Evolutionary conservation across 1,140 invertebrate genomes (phyloP), one percentile per base, ranked within the genome.

Genomic region (Drosophila tani): DNA sequence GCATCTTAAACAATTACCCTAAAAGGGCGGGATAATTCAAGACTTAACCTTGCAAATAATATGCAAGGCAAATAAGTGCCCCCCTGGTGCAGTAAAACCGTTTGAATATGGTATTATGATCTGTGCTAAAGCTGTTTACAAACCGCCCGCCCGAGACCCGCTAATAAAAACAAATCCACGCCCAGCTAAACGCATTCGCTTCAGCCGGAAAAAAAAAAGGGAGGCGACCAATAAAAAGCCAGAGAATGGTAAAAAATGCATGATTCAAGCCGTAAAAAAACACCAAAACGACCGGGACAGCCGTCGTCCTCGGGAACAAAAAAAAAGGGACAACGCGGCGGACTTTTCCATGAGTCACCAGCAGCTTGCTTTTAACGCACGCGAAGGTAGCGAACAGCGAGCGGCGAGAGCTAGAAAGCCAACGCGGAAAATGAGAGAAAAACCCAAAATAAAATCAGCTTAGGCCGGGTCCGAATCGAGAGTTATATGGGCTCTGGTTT

Each of bases 161-260:
- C 76, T 79, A 70, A 81, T 68, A 69, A 78, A 65, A 60, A 56
- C 70, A 75, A 59, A 77, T 77, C 70, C 53, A 59, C 63, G 59
- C 35, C 63, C 32, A 68, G 27, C 66, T 40, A 67, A 68, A 68
- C 45, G 63, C 66, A 67, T 67, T 67, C 35, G 17, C 43, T 21
- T 27, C 43, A 12, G 27, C 43, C 17, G 7, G 11, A 12, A 24
- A 24, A 17, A 38, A 58, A 73, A 63, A 58, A 50, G 63, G 74
- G 45, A 57, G 50, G 3, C 43, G 3, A 5, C 66, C 82, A 82
- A 86, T 86, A 86, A 86, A 88, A 88, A 81, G 62, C 27, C 73
- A 65, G 73, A 75, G 76, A 84, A 83, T 88, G 80, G 73, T 79
- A 87, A 88, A 88, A 88, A 87, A 87, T 88, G 76, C 85, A 87